These are phyloP conservation scores for Phocoena sinus DNA, from an alignment of 2,113 vertebrate species.

Conservation along the genomic window DNA sequence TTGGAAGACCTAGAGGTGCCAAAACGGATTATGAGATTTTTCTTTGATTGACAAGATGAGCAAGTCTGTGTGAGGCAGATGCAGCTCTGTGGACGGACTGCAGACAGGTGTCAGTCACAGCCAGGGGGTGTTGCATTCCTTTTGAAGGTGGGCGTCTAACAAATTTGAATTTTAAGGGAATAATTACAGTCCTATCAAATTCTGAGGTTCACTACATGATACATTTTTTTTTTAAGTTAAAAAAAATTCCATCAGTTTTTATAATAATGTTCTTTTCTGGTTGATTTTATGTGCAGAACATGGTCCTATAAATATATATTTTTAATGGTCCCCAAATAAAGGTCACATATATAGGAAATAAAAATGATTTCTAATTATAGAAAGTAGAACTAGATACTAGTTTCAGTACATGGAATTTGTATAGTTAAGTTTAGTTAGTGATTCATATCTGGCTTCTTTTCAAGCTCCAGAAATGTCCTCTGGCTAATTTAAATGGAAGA, in stretches of 20 bases:
- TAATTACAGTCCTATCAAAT: constrained; percentile 72
- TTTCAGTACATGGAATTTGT: constrained; percentile 31
- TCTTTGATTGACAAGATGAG: constrained; percentile 84
- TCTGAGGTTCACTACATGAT: constrained; percentile 51
- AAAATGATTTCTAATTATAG: not conserved
- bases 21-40: constrained; percentile 86
- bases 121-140: constrained; percentile 60
- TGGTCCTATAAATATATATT: not conserved
- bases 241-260: constrained; percentile 6
- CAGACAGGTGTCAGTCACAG: constrained; percentile 73
- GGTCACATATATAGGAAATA: not conserved
- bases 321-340: not conserved
- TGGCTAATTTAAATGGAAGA: constrained; percentile 28
- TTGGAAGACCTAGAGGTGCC: constrained; percentile 75
- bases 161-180: constrained; percentile 68
- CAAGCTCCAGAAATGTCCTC: constrained; percentile 34
- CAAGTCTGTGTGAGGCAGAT: constrained; percentile 75
- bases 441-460: constrained; percentile 7
- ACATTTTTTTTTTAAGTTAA: constrained; percentile 15
- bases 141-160: constrained; percentile 53
- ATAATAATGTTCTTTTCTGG: constrained; percentile 19
- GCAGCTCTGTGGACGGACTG: constrained; percentile 62
- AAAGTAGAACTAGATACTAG: not conserved
- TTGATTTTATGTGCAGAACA: constrained; percentile 21
- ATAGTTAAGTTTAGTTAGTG: constrained; percentile 36